Evolutionary conservation across 2,888 invertebrate genomes (phyloP), one percentile per base, ranked within the genome.

Genomic region (Amphipyra tragopoginis): DNA sequence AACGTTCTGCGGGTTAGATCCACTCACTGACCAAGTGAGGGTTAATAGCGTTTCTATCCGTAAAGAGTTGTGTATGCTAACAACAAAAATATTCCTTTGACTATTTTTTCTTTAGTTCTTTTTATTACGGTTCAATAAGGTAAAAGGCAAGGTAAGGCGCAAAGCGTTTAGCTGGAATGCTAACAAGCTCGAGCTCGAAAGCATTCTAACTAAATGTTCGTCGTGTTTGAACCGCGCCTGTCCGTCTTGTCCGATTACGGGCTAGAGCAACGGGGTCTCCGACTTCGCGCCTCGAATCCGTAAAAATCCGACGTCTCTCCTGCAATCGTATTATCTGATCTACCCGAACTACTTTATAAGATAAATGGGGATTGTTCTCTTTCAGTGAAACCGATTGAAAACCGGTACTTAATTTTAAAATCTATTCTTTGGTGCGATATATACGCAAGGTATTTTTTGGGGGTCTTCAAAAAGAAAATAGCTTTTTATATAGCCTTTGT

Each of bases 301-400:
- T 84, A 85, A 87, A 88, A 89, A 86, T 86, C 83, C 84, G 79
- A 76, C 81, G 83, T 83, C 82, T 79, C 79, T 74, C 75, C 79
- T 78, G 77, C 75, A 86, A 89, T 87, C 86, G 82, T 78, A 87
- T 89, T 89, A 90, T 88, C 89, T 86, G 87, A 89, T 89, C 84
- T 81, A 70, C 76, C 73, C 73, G 81, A 85, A 88, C 84, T 89
- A 86, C 87, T 87, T 84, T 77, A 72, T 65, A 85, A 88, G 88
- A 91, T 90, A 90, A 90, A 92, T 89, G 88, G 86, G 83, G 78
- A 90, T 88, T 90, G 88, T 89, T 88, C 86, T 81, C 82, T 86
- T 84, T 81, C 82, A 84, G 75, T 74, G 76, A 84, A 83, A 73
- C 79, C 84, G 79, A 90, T 89, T 89, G 86, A 87, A 87, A 84